Conservation (phyloP, 1,140 invertebrate genomes). For the Limonius californicus region DNA sequence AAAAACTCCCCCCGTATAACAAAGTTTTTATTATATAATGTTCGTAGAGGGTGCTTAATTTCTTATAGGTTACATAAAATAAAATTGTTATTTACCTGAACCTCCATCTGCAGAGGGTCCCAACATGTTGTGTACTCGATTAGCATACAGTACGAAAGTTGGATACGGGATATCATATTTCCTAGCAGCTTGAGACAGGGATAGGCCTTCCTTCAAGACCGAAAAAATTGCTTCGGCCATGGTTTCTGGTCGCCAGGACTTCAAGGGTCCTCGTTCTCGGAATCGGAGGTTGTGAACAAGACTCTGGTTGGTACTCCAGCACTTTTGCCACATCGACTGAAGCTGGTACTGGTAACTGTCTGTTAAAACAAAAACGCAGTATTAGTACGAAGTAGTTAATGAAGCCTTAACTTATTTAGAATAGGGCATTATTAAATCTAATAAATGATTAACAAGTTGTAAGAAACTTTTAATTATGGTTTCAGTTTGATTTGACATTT, state of each 20-base stretch:
- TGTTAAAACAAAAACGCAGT: slow-evolving; percentile 55
- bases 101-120: slow-evolving; percentile 84
- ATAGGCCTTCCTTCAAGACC: slow-evolving; percentile 84
- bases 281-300: slow-evolving; percentile 84
- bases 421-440: no score
- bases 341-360: slow-evolving; percentile 92
- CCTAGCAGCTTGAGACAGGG: slow-evolving; percentile 81
- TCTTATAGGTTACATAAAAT: no score
- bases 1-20: no score
- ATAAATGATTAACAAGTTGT: no score
- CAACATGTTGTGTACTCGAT: slow-evolving; percentile 89
- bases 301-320: slow-evolving; percentile 87
- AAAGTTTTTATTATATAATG: no score
- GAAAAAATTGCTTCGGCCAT: slow-evolving; percentile 92
- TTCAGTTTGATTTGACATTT: no score
- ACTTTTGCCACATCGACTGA: slow-evolving; percentile 92
- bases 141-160: slow-evolving; percentile 90
- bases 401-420: no score
- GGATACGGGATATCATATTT: slow-evolving; percentile 93
- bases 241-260: slow-evolving; percentile 89
- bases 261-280: slow-evolving; percentile 85
- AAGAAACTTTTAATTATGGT: no score
- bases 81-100: slow-evolving; percentile 68
- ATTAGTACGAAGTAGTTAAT: no score
- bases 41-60: no score